Conservation (phyloP, 2,797 vertebrate genomes). For the Falco novaeseelandiae region DNA sequence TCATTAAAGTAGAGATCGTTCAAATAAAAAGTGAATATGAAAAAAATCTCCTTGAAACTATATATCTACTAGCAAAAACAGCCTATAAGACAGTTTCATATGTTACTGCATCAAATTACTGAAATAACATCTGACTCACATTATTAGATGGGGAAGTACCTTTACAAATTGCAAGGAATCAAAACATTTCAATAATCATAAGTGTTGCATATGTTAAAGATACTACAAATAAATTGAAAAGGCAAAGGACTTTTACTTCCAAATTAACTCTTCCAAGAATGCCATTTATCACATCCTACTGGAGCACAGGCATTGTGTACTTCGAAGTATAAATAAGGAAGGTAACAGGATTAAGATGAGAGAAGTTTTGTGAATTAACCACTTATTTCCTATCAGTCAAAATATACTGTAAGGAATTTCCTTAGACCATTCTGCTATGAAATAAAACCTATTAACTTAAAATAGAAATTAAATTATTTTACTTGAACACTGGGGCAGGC, state of each 20-base stretch:
- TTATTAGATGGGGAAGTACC: neutral
- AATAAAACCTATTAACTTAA: neutral
- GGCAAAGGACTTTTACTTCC: neutral
- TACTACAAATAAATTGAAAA: neutral
- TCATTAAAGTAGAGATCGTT: conserved; percentile 10
- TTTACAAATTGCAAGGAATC: neutral
- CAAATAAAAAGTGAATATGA: conserved; percentile 16
- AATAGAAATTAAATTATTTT: neutral
- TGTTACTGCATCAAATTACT: neutral
- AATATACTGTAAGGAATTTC: neutral
- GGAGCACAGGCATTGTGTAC: neutral
- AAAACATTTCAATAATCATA: conserved; percentile 8
- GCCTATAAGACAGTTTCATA: neutral
- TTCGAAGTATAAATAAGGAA: neutral
- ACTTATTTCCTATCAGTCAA: neutral
- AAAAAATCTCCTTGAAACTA: neutral
- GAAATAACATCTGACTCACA: neutral
- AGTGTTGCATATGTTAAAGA: conserved; percentile 31
- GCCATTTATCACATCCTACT: neutral
- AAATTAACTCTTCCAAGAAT: neutral
- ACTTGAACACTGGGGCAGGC: neutral
- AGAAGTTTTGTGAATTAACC: neutral
- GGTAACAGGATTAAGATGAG: neutral
- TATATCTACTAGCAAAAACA: neutral
- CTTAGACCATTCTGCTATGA: neutral